These are phyloP conservation scores for Creontiades dilutus DNA, from an alignment of 2,888 invertebrate genomes.

Conservation along the genomic window DNA sequence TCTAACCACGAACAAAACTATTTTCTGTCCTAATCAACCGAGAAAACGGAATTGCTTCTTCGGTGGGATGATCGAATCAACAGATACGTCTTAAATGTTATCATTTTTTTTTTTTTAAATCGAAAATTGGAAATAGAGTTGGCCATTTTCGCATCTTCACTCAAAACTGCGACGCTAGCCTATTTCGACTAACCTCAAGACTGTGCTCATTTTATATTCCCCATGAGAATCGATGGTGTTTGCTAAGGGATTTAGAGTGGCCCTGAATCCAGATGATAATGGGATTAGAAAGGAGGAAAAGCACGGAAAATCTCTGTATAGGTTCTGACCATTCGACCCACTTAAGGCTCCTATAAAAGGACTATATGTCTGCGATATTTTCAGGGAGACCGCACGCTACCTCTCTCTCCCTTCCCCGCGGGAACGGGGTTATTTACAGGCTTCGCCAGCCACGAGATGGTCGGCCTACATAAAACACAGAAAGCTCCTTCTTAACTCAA, in stretches of 20 bases:
- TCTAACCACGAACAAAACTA: too few relatives aligned
- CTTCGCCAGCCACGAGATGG: neutral
- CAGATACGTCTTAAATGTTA: too few relatives aligned
- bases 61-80: too few relatives aligned
- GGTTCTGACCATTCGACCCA: slow-evolving; percentile 48
- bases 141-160: too few relatives aligned
- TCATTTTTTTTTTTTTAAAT: too few relatives aligned
- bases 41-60: too few relatives aligned
- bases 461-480: slow-evolving; percentile 65
- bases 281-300: neutral
- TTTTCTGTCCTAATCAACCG: too few relatives aligned
- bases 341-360: slow-evolving; percentile 48
- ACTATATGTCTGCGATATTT: slow-evolving; percentile 44
- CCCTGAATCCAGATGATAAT: neutral
- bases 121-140: too few relatives aligned
- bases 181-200: too few relatives aligned
- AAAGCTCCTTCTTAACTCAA: slow-evolving; percentile 68
- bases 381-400: slow-evolving; percentile 20
- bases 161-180: too few relatives aligned
- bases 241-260: neutral
- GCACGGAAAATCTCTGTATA: neutral
- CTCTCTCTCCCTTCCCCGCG: neutral
- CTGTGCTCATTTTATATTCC: neutral
- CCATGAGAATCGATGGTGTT: neutral
- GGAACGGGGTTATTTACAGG: slow-evolving; percentile 19